These are phyloP conservation scores for Vulpes lagopus DNA, from an alignment of 2,113 vertebrate genomes.

Conservation along the genomic window DNA sequence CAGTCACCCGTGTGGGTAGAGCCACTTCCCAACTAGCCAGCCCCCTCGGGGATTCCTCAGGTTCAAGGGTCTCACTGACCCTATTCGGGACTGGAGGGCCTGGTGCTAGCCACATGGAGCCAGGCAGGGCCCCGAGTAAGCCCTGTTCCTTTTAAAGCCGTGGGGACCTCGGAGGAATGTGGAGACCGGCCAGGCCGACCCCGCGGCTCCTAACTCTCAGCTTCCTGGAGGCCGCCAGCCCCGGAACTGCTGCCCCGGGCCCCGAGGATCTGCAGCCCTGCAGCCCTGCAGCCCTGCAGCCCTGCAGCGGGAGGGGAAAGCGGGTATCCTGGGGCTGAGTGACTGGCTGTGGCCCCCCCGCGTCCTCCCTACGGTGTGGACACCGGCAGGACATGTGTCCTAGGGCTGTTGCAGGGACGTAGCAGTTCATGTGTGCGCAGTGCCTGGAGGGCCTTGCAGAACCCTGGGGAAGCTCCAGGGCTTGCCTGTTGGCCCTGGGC, in stretches of 20 bases:
- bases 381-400: neutral
- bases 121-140: conserved; percentile 13
- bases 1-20: neutral
- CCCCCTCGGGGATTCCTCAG: neutral
- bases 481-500: neutral
- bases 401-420: neutral
- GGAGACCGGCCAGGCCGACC: conserved; percentile 45
- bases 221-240: neutral
- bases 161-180: conserved; percentile 46
- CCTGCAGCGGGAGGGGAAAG: neutral
- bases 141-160: conserved; percentile 77
- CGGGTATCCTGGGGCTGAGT: accelerated
- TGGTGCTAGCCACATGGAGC: neutral
- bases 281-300: too few species aligned
- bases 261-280: neutral
- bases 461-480: neutral
- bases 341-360: neutral
- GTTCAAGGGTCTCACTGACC: neutral
- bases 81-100: neutral
- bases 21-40: neutral
- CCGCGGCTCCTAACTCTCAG: neutral
- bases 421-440: neutral
- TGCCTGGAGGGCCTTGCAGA: neutral
- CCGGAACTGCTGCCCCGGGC: neutral
- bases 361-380: neutral